Evolutionary conservation across 2,888 invertebrate genomes (phyloP).

Genomic region (Pollenia labialis): DNA sequence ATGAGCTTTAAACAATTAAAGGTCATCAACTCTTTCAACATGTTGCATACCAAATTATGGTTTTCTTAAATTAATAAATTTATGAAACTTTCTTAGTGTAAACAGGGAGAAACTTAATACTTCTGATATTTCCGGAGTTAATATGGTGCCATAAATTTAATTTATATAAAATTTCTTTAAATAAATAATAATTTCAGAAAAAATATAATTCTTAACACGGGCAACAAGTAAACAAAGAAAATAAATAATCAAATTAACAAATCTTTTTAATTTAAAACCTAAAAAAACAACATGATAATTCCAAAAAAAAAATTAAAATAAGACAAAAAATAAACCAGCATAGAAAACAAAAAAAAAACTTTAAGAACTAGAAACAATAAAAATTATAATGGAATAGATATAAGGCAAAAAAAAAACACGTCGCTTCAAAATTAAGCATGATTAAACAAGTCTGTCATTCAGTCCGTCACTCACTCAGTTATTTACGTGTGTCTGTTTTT

Average conservation of each 20-base stretch:
- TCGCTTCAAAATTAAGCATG: conserved; percentile 33
- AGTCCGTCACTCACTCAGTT: background rate
- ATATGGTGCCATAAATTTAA: conserved; percentile 1
- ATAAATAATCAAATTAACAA: background rate
- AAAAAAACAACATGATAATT: conserved; percentile 25
- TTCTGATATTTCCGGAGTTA: too few relatives aligned
- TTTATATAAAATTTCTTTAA: conserved; percentile 1
- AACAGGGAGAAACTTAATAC: too few relatives aligned
- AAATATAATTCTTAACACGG: background rate
- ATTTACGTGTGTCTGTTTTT: conserved; percentile 3
- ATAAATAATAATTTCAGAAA: conserved; percentile 9
- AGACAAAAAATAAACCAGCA: conserved; percentile 7
- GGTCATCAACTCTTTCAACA: too few relatives aligned
- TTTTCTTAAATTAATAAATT: too few relatives aligned
- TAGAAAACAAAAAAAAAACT: background rate
- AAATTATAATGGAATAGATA: background rate
- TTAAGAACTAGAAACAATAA: conserved; percentile 6
- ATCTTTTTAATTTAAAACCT: conserved; percentile 2
- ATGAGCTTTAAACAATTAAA: too few relatives aligned
- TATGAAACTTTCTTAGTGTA: too few relatives aligned
- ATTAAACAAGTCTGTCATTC: conserved; percentile 10
- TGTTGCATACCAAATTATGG: too few relatives aligned
- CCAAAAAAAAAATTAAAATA: conserved; percentile 13
- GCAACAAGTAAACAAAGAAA: background rate
- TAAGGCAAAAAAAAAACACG: conserved; percentile 25